Evolutionary conservation across 2,888 invertebrate genomes (phyloP), one percentile per base, ranked within the genome.

Genomic region (Phragmatobia fuliginosa): DNA sequence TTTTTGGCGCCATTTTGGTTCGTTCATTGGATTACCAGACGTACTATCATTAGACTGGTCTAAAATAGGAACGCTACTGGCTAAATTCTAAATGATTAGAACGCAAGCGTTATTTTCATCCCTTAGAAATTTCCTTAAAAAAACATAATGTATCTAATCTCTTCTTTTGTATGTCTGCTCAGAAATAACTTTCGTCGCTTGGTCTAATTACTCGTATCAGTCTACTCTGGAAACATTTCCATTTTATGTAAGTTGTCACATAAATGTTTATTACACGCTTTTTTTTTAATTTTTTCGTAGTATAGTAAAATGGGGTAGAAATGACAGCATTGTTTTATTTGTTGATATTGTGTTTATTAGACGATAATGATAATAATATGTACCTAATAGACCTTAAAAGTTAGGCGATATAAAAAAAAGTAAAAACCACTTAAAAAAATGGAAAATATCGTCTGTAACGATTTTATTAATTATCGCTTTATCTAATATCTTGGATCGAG

Each of bases 51-150:
- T 79, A 79, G 63, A 66, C 38, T 68, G 33, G 63, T 61, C 52
- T 69, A 71, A 68, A 74, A 74, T 73, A 66, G 63, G 59, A 70
- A 77, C 62, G 65, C 80, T 74, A 72, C 65, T 68, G 65, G 67
- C 74, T 70, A 68, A 52, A 64, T 25, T 38, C 52, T 52, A 52
- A 82, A 80, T 81, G 76, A 86, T 84, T 84, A 83, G 72, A 58
- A 78, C 85, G 78, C 86, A 86, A 80, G 84, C 86, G 41, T 58
- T 67, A 74, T 82, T 82, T 84, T 83, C 77, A 78, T 78, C 60
- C 71, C 74, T 79, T 80, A 71, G 77, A 83, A 83, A 86, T 89
- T 88, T 86, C 84, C 84, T 83, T 84, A 88, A 87, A 88, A 87
- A 88, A 85, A 81, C 75, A 80, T 79, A 76, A 59, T 70, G 84